Evolutionary conservation across 2,113 vertebrate species (phyloP), one percentile per base, ranked within the genome.

Genomic region (Erythrocercus mccallii): DNA sequence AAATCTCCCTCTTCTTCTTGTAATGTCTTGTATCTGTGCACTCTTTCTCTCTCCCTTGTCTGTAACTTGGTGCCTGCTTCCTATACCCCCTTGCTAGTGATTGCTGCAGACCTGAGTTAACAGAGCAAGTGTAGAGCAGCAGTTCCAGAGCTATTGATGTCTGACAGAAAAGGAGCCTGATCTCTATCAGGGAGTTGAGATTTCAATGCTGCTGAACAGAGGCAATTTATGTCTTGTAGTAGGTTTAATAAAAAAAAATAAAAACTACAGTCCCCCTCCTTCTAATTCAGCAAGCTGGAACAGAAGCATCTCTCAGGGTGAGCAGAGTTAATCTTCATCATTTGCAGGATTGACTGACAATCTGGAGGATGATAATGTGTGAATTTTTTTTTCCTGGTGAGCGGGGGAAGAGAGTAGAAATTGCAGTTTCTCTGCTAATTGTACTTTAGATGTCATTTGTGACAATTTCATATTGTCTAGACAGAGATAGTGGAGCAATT

Each of bases 391-490:
- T 76, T 89, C 73, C 60, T 72, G 40, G 45, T 94, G 93, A 93
- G 94, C 68, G 89, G 92, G 54, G 97, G 97, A 97, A 92, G 94
- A 97, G 92, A 96, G 92, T 97, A 91, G 95, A 97, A 98, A 98
- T 97, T 97, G 91, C 96, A 91, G 94, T 97, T 98, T 97, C 90
- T 97, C 90, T 95, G 48, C 66, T 98, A 97, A 98, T 98, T 98
- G 97, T 98, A 95, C 96, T 97, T 98, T 85, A 96, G 92, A 92
- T 98, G 93, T 96, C 97, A 96, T 94, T 98, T 97, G 92, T 98
- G 96, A 97, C 95, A 97, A 96, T 97, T 97, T 97, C 92, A 96
- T 98, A 96, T 98, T 97, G 97, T 98, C 97, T 98, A 98, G 98
- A 98, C 97, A 86, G 96, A 97, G 89, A 69, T 85, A 90, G 92